Evolutionary conservation across 1,140 invertebrate species (phyloP).

Genomic region (Formica exsecta): DNA sequence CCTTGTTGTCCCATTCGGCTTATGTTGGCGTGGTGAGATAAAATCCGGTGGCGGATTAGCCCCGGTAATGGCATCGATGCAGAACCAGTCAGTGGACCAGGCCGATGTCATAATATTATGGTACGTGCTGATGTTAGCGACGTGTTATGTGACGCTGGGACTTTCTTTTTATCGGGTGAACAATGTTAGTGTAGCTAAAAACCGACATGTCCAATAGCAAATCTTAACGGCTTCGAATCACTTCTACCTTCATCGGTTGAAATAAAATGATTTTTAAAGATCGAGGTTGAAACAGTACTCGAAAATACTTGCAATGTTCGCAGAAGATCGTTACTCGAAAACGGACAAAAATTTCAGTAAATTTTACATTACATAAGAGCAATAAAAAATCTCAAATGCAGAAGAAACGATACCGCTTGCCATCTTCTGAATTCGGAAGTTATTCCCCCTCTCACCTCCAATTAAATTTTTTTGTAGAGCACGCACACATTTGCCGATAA

Average conservation of each 20-base stretch:
- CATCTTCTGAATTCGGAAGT: constrained; percentile 23
- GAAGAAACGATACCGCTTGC: constrained; percentile 25
- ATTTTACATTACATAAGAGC: constrained; percentile 20
- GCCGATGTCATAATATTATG: constrained; percentile 76
- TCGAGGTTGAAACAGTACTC: not conserved
- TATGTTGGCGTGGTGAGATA: constrained; percentile 59
- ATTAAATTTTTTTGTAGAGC: constrained; percentile 31
- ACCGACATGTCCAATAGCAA: constrained; percentile 19
- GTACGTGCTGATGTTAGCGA: constrained; percentile 37
- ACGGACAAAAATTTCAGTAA: constrained; percentile 8
- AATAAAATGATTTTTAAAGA: not conserved
- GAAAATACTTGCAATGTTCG: too few relatives aligned
- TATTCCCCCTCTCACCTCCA: not conserved
- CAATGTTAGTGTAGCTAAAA: constrained; percentile 20
- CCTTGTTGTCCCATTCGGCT: constrained; percentile 69
- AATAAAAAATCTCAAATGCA: not conserved
- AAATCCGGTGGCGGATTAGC: constrained; percentile 73
- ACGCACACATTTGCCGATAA: constrained; percentile 31
- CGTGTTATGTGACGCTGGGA: constrained; percentile 23
- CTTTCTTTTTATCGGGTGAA: constrained; percentile 2
- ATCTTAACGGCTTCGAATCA: not conserved
- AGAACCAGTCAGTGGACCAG: constrained; percentile 62
- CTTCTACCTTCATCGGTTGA: not conserved
- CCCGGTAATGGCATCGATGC: constrained; percentile 58
- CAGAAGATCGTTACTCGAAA: not conserved